phyloP scores from a whole-genome alignment of 2,113 vertebrate genomes.

The Ramphastos sulfuratus region DNA sequence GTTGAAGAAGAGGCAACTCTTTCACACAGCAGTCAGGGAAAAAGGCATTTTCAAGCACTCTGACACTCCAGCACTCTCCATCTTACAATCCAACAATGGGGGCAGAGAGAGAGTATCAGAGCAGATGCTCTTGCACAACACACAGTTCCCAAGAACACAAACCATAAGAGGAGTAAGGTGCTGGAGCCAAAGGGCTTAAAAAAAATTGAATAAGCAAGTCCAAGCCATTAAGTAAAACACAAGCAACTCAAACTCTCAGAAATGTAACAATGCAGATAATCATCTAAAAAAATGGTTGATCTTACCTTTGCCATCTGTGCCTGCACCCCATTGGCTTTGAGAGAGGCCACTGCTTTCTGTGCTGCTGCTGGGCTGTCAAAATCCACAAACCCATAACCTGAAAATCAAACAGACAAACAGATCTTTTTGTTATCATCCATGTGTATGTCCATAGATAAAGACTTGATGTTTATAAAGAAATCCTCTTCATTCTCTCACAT shows the following conservation, averaged over 20 bases:
- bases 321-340: constrained; percentile 97
- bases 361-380: constrained; percentile 99
- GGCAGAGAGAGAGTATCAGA: background rate
- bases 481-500: background rate
- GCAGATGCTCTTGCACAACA: background rate
- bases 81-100: background rate
- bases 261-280: background rate
- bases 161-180: background rate
- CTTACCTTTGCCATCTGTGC: constrained; percentile 99
- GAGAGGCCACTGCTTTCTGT: constrained; percentile 97
- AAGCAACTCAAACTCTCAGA: background rate
- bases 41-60: background rate
- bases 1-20: background rate
- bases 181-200: background rate
- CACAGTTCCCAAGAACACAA: background rate
- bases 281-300: background rate
- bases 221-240: background rate
- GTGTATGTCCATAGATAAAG: background rate
- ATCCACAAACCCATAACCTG: constrained; percentile 98
- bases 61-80: background rate
- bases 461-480: background rate
- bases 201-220: background rate
- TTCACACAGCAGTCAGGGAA: background rate
- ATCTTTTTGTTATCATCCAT: background rate
- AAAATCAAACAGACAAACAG: constrained; percentile 62